Evolutionary conservation across 1,140 invertebrate genomes (phyloP).

Genomic region (Thereuonema tuberculata): DNA sequence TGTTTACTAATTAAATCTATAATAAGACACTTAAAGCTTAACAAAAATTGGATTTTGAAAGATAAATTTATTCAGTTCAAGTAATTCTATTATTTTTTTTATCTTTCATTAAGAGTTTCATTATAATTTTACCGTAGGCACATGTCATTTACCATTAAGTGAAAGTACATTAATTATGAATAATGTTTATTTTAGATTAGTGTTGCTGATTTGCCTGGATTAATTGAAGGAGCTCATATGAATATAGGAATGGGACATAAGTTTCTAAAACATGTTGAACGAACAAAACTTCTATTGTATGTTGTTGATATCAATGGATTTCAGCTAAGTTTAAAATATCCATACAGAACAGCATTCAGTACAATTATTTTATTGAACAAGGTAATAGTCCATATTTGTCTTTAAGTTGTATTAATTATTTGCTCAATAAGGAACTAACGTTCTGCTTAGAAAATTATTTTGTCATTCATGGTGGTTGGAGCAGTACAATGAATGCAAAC

Average conservation of each 20-base stretch:
- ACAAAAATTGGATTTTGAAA: no score
- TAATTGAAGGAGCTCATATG: constrained; percentile 84
- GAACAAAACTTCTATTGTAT: constrained; percentile 73
- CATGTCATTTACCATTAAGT: not conserved
- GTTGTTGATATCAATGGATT: constrained; percentile 85
- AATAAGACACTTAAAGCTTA: no score
- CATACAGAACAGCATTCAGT: constrained; percentile 59
- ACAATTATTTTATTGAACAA: constrained; percentile 79
- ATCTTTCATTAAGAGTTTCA: no score
- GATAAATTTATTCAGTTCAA: no score
- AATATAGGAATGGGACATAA: constrained; percentile 50
- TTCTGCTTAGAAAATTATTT: no score
- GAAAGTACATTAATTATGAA: not conserved
- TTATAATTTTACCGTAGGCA: no score
- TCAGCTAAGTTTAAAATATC: constrained; percentile 49
- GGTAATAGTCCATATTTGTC: constrained; percentile 35
- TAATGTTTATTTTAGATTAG: constrained; percentile 43
- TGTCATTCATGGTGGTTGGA: no score
- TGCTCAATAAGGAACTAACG: no score
- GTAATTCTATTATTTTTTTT: no score
- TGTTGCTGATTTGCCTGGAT: constrained; percentile 82
- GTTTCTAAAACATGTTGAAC: constrained; percentile 74
- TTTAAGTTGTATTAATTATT: not conserved
- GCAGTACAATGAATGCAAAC: no score
- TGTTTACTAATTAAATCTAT: not conserved